A percentile compares a stretch with the other conserved stretches of the same genome.
phyloP scores from a whole-genome alignment of 2,797 vertebrate genomes.

The Nannoperca obscura region DNA sequence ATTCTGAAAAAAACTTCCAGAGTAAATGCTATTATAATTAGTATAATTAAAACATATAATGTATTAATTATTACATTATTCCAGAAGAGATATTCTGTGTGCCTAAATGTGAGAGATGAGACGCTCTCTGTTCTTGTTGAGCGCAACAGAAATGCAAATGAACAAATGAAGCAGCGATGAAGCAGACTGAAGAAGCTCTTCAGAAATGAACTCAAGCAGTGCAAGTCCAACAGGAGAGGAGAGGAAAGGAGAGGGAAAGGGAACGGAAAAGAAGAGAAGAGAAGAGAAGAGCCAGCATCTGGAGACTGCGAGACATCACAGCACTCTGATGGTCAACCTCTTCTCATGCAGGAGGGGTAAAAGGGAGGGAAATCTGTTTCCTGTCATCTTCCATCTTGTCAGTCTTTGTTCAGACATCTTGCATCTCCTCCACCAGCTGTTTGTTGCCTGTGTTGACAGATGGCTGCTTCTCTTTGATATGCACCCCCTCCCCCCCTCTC shows the following conservation, averaged over 20 bases:
- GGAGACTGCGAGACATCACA: constrained; percentile 90
- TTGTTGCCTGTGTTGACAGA: constrained; percentile 91
- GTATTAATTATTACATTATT: constrained; percentile 79
- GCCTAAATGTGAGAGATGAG: constrained; percentile 41
- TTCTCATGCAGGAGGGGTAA: constrained; percentile 84
- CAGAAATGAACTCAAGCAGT: background rate
- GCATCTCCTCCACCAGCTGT: constrained; percentile 93
- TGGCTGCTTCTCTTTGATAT: constrained; percentile 88
- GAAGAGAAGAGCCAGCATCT: constrained; percentile 86
- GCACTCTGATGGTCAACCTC: constrained; percentile 85
- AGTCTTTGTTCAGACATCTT: constrained; percentile 94
- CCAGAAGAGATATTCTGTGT: constrained; percentile 41
- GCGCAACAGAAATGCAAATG: constrained; percentile 54
- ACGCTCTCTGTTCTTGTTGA: constrained; percentile 15
- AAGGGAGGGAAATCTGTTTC: constrained; percentile 94
- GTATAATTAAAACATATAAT: constrained; percentile 61
- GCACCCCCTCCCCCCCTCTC: constrained; percentile 46
- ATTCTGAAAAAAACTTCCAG: constrained; percentile 28
- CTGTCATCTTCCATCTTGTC: constrained; percentile 98
- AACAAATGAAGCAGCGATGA: constrained; percentile 45
- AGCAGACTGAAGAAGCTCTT: constrained; percentile 2
- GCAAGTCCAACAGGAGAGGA: background rate
- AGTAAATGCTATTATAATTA: constrained; percentile 68
- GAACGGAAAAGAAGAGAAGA: constrained; percentile 3
- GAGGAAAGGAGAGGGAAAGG: constrained; percentile 11